These are phyloP conservation scores for Hyles vespertilio DNA, from an alignment of 1,140 invertebrate species.

Conservation along the genomic window DNA sequence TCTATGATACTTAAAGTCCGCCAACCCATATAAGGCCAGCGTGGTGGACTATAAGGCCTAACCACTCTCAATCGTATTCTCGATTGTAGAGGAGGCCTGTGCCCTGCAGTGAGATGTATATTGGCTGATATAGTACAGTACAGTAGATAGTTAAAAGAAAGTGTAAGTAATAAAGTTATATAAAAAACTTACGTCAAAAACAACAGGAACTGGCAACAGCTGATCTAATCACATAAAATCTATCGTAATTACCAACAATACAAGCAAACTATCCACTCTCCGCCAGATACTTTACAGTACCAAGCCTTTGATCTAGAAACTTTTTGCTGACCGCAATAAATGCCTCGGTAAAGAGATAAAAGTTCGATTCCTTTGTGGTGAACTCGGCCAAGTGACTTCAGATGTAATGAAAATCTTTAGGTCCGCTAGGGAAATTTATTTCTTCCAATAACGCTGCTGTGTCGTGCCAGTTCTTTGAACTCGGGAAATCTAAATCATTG, in stretches of 20 bases:
- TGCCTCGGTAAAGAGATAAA: constrained; percentile 57
- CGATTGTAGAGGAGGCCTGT: too few relatives aligned
- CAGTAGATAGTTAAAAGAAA: too few relatives aligned
- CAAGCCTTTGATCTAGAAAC: constrained; percentile 40
- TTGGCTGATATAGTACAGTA: too few relatives aligned
- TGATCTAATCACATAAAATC: too few relatives aligned
- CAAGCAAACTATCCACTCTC: constrained; percentile 23
- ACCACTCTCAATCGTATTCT: too few relatives aligned
- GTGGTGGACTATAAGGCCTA: too few relatives aligned
- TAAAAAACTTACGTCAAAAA: too few relatives aligned
- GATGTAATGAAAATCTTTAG: constrained; percentile 59
- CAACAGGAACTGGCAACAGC: too few relatives aligned
- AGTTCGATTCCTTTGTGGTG: constrained; percentile 49
- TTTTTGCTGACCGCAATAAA: constrained; percentile 64
- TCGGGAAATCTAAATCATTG: constrained; percentile 9
- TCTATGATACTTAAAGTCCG: too few relatives aligned
- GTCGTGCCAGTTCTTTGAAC: constrained; percentile 15
- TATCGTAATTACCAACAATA: neutral
- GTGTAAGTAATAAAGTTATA: too few relatives aligned
- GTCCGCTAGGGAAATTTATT: constrained; percentile 47
- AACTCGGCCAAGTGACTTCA: constrained; percentile 43
- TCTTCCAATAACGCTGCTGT: constrained; percentile 32
- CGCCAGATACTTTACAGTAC: constrained; percentile 41
- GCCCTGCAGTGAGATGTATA: too few relatives aligned
- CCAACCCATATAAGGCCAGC: too few relatives aligned